These are phyloP conservation scores for Phataginus tricuspis DNA, from an alignment of 2,797 vertebrate genomes.

Conservation along the genomic window DNA sequence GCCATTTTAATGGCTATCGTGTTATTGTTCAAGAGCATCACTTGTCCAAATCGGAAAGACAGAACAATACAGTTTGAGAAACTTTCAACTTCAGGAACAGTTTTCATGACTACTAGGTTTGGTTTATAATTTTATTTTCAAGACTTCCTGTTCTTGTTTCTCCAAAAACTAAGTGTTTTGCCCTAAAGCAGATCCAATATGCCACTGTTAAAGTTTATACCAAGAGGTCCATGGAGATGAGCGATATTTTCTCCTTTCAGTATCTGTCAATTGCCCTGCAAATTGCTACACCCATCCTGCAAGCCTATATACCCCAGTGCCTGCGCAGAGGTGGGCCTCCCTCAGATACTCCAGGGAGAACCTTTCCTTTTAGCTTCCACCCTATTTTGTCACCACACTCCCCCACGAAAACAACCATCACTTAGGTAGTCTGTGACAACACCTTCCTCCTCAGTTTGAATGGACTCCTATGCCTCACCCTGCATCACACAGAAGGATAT, in stretches of 20 bases:
- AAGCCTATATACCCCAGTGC: background rate
- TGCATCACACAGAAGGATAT: background rate
- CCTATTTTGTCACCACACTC: background rate
- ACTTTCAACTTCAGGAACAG: background rate
- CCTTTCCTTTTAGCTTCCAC: background rate
- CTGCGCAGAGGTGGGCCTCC: background rate
- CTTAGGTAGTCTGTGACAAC: background rate
- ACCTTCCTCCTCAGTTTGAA: background rate
- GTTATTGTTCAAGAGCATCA: background rate
- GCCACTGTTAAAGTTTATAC: background rate
- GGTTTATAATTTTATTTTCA: slow-evolving; percentile 16
- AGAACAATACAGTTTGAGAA: background rate
- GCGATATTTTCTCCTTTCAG: background rate
- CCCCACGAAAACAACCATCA: background rate
- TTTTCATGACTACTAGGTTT: background rate
- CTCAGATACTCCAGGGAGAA: background rate
- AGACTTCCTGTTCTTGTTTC: background rate
- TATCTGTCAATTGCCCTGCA: background rate
- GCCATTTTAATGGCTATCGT: background rate
- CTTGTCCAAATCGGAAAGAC: background rate
- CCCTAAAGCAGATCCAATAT: background rate
- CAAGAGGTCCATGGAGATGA: background rate
- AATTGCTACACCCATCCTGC: background rate
- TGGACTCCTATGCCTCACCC: background rate
- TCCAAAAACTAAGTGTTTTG: background rate